Base-by-base conservation (phyloP, 2,888 invertebrate species). In the Andrena flavipes region DNA sequence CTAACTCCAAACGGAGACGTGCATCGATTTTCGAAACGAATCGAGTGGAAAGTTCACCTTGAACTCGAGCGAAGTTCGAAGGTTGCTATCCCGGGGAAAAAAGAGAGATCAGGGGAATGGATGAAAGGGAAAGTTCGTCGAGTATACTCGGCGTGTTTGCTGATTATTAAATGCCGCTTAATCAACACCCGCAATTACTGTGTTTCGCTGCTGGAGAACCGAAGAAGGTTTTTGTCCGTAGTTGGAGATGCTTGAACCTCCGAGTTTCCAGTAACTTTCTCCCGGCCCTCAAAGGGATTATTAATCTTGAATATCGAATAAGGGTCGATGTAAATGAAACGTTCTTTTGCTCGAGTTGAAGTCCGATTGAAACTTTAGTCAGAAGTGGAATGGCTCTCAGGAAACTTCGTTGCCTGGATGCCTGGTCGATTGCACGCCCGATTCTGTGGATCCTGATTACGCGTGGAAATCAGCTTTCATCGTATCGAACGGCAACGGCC, bases 51-150 rank as follows among this genome's bases (percentile, higher is more conserved):
- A 16, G 30, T n/a, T 62, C 26, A 35, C 80, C 65, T 77, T 80
- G 80, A 77, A 80, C 65, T 54, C 51, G n/a, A 8, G 26, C 0
- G 26, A 76, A 76, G 76, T 80, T 80, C 60, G 62, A 62, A 71
- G 65, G 77, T 80, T 26, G n/a, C 30, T 48, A n/a, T 51, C 23
- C 16, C 16, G 42, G 7, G 33, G n/a, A 23, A 42, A 42, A 65
- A 59, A 70, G 51, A 35, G 29, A 13, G 16, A 48, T 33, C 26
- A 26, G 33, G 26, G 16, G 5, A 69, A 23, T 0, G 56, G 63
- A 23, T 42, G 13, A 26, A 23, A 64, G 13, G 42, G 2, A 54
- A 26, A 59, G 5, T 51, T 54, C 8, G 5, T 10, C 10, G 6
- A 49, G 20, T 13, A 56, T 49, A 0, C 20, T 42, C 23, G 26